Conservation (phyloP, 2,888 invertebrate species). For the Himalopsyche anomala region DNA sequence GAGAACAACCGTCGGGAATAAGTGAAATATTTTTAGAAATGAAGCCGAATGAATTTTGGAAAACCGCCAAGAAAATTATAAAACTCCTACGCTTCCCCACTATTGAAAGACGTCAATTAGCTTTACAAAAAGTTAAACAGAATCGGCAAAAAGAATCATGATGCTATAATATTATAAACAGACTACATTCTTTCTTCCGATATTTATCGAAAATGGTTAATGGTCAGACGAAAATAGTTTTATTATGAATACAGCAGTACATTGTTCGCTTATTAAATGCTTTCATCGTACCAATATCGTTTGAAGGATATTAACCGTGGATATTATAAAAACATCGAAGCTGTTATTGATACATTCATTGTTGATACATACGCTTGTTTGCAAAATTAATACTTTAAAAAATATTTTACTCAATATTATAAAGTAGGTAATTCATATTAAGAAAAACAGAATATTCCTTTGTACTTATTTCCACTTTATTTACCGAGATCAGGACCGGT, state of each 20-base stretch:
- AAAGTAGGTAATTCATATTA: too few species aligned
- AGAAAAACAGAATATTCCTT: too few species aligned
- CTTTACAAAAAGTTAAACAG: constrained; percentile 50
- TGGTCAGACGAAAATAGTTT: constrained; percentile 18
- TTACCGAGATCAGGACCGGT: too few species aligned
- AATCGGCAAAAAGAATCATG: neutral
- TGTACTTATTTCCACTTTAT: too few species aligned
- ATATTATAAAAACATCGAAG: neutral
- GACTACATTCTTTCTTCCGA: neutral
- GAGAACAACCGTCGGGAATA: constrained; percentile 55
- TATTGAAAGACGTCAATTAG: constrained; percentile 57
- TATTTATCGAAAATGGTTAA: constrained; percentile 19
- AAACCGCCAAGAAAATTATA: constrained; percentile 58
- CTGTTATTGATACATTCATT: too few species aligned
- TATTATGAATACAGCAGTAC: constrained; percentile 19
- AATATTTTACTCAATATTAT: too few species aligned
- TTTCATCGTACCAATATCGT: neutral
- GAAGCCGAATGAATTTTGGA: constrained; percentile 52
- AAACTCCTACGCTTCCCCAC: constrained; percentile 58
- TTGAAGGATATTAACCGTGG: too few species aligned
- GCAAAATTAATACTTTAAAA: neutral
- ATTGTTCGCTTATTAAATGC: neutral
- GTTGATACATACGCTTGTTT: too few species aligned
- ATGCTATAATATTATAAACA: constrained; percentile 28
- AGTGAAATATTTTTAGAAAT: constrained; percentile 62